Evolutionary conservation across 1,140 invertebrate genomes (phyloP), one percentile per base, ranked within the genome.

Genomic region (Phthorimaea operculella): DNA sequence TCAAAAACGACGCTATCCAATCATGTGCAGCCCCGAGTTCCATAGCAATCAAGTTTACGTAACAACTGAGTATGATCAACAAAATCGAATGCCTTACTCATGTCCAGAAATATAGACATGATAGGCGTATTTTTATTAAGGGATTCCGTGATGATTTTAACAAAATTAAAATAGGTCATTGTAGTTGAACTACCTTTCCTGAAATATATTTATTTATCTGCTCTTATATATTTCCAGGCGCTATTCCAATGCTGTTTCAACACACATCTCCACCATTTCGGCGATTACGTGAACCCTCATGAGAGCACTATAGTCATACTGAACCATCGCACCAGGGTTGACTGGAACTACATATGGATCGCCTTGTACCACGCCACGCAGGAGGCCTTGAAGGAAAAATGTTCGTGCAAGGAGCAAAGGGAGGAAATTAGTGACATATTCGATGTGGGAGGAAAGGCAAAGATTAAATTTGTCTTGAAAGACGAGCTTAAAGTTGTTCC

Each of bases 261-360:
- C 0, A 90, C 92, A 10, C 88, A 92, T 60, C 85, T 96, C 5
- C 85, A 90, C 57, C 88, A 95, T 10, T 90, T 89, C 45, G 95
- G 95, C 5, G 93, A 95, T 77, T 86, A 88, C 56, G 91, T 96
- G 52, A 75, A 88, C 57, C 88, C 92, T 6, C 74, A 89, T 60
- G 93, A 95, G 68, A 90, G 89, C 2, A 89, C 90, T 16, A 86
- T 97, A 17, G 86, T 96, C 21, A 85, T 97, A 7, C 93, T 95
- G 90, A 97, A 96, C 76, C 95, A 97, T 77, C 87, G 94, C 16
- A 96, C 94, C 5, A 86, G 95, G 47, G 89, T 96, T 12, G 95
- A 97, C 77, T 96, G 95, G 95, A 93, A 96, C 70, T 96, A 95
- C 76, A 86, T 95, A 17, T 96, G 94, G 94, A 92, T 91, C 34